A percentile compares a stretch with the other conserved stretches of the same genome.
Evolutionary conservation across 2,113 vertebrate genomes (phyloP).

Genomic region (Stegastes partitus): DNA sequence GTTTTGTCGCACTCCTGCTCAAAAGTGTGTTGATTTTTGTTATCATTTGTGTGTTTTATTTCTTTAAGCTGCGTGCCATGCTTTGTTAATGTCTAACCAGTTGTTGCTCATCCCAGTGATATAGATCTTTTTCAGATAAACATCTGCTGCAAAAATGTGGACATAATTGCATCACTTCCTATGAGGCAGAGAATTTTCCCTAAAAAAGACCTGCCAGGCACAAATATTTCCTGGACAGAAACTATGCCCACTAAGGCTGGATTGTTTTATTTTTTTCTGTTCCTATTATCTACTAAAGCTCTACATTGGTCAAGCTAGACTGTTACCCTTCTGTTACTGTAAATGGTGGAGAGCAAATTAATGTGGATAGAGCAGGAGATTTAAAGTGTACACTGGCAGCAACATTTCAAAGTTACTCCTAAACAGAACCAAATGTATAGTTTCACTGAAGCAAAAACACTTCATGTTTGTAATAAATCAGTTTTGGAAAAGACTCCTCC

Average conservation of each 20-base stretch:
- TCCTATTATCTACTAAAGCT: neutral
- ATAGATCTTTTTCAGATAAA: constrained; percentile 25
- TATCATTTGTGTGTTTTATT: neutral
- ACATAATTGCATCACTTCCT: constrained; percentile 52
- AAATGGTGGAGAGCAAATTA: too few species aligned
- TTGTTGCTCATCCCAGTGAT: neutral
- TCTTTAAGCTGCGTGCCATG: neutral
- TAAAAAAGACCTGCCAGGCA: constrained; percentile 22
- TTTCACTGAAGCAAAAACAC: too few species aligned
- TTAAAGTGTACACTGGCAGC: neutral
- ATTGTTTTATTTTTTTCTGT: neutral
- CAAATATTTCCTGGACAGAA: constrained; percentile 32
- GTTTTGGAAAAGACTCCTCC: too few species aligned
- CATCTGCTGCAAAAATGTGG: constrained; percentile 15
- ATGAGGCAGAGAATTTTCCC: constrained; percentile 10
- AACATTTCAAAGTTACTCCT: too few species aligned
- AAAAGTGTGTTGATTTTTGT: neutral
- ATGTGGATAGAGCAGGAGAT: neutral
- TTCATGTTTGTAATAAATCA: too few species aligned
- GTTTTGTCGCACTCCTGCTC: neutral
- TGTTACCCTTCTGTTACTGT: too few species aligned
- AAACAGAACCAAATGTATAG: too few species aligned
- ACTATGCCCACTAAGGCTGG: neutral
- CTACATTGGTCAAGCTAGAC: too few species aligned
- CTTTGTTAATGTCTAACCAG: constrained; percentile 11